These are phyloP conservation scores for Uria aalge DNA, from an alignment of 2,113 vertebrate species.

Conservation along the genomic window DNA sequence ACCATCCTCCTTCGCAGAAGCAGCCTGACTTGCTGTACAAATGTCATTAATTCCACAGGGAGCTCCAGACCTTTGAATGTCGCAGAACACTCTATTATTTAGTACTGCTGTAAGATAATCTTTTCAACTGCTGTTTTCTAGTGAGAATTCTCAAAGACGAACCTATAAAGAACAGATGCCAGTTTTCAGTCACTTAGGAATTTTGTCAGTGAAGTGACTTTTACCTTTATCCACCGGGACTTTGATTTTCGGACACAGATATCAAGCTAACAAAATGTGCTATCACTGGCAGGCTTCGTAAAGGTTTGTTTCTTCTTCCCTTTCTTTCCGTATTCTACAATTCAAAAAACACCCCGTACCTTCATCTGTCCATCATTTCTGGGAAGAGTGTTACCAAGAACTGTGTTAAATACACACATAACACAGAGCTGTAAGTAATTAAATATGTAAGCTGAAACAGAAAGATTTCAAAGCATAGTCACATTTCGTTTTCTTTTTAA, in stretches of 20 bases:
- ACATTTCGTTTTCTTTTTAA: neutral
- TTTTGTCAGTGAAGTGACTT: conserved; percentile 53
- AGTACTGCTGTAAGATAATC: conserved; percentile 62
- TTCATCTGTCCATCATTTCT: neutral
- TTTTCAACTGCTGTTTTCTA: conserved; percentile 69
- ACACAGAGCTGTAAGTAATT: neutral
- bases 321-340: neutral
- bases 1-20: conserved; percentile 9
- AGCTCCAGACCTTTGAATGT: conserved; percentile 58
- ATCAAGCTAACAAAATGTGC: conserved; percentile 10
- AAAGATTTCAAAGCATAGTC: neutral
- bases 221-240: conserved; percentile 28
- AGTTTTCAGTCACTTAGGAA: conserved; percentile 45
- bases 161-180: conserved; percentile 42
- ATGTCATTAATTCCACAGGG: conserved; percentile 71
- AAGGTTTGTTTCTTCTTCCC: neutral
- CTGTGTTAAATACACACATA: neutral
- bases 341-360: neutral
- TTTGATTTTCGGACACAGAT: conserved; percentile 35
- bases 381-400: neutral
- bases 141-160: conserved; percentile 60
- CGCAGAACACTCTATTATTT: conserved; percentile 66
- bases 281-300: neutral
- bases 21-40: conserved; percentile 59
- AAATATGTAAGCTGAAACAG: neutral